Percentiles rank a stretch among this genome's conserved stretches.
Conservation (phyloP, 2,113 vertebrate species). For the Capreolus pygargus region DNA sequence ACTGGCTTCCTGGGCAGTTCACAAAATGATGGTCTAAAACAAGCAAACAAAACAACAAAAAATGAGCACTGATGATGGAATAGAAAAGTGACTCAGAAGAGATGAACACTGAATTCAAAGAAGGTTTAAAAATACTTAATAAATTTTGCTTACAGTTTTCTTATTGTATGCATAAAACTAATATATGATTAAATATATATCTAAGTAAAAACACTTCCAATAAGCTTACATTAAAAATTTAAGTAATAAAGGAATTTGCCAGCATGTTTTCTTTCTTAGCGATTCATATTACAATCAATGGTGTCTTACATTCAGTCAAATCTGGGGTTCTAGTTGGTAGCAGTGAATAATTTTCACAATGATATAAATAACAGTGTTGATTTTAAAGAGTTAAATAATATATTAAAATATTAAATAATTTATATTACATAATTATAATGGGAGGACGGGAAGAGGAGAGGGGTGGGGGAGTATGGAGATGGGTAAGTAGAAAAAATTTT, state of each 20-base stretch:
- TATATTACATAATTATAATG: neutral
- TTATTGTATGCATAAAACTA: neutral
- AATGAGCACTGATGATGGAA: neutral
- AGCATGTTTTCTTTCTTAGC: neutral
- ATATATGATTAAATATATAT: neutral
- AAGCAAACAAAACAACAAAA: neutral
- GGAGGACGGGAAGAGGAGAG: neutral
- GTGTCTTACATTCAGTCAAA: neutral
- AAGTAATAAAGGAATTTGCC: neutral
- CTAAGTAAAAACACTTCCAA: neutral
- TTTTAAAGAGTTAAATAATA: neutral
- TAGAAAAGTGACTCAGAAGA: neutral
- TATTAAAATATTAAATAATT: neutral
- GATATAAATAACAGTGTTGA: neutral
- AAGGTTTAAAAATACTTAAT: neutral
- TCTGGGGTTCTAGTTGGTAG: neutral
- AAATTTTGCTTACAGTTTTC: neutral
- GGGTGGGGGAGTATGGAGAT: neutral
- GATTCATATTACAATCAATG: neutral
- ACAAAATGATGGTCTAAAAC: neutral
- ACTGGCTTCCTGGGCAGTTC: neutral
- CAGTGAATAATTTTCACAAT: neutral
- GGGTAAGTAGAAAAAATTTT: neutral
- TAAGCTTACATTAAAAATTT: conserved; percentile 29
- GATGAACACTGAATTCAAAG: neutral